Conservation (phyloP, 2,888 invertebrate genomes). For the Unio pictorum region DNA sequence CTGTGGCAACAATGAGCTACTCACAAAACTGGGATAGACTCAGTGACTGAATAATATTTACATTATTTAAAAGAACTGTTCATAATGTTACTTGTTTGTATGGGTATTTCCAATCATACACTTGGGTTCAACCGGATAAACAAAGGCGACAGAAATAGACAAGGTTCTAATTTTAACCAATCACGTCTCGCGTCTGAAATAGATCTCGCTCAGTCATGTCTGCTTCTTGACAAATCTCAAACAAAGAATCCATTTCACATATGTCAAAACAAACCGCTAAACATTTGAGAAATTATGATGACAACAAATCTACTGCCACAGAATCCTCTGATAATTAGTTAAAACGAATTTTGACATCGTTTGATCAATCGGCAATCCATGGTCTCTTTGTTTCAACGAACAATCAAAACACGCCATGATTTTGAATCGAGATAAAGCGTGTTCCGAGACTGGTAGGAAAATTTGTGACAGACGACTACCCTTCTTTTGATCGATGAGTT, state of each 20-base stretch:
- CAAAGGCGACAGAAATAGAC: slow-evolving; percentile 43
- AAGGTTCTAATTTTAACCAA: slow-evolving; percentile 45
- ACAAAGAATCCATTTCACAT: slow-evolving; percentile 22
- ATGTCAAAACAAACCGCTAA: slow-evolving; percentile 4
- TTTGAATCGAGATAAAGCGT: slow-evolving; percentile 36
- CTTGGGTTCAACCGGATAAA: slow-evolving; percentile 14
- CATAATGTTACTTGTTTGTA: no score
- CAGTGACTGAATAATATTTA: no score
- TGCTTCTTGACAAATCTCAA: slow-evolving; percentile 44
- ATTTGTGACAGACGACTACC: slow-evolving; percentile 21
- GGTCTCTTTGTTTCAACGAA: slow-evolving; percentile 24
- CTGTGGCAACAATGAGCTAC: no score
- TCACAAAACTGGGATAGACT: no score
- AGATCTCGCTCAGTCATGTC: slow-evolving; percentile 53
- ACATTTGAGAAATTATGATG: slow-evolving; percentile 1
- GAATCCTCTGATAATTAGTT: no score
- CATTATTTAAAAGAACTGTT: no score
- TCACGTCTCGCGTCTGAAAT: slow-evolving; percentile 45
- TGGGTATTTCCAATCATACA: no score
- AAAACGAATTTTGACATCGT: no score
- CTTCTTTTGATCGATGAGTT: slow-evolving; percentile 23
- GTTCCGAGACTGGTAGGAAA: slow-evolving; percentile 9
- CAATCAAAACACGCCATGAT: slow-evolving; percentile 34
- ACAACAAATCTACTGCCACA: slow-evolving; percentile 1
- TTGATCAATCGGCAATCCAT: not conserved